These are phyloP conservation scores for Brenthis hecate DNA, from an alignment of 2,888 invertebrate species.

Conservation along the genomic window DNA sequence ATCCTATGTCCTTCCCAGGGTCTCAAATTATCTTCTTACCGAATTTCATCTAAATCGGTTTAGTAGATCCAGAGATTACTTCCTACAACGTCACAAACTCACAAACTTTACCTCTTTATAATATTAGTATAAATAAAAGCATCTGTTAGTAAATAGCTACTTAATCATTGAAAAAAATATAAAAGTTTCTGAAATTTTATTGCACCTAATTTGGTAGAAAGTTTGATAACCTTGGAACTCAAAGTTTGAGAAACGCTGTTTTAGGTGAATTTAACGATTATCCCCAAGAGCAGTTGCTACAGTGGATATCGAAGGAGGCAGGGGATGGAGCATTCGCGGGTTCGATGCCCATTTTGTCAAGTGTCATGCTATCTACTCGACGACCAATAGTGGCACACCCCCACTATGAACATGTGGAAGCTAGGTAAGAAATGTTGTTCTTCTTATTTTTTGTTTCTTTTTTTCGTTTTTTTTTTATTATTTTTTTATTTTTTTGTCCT, in stretches of 20 bases:
- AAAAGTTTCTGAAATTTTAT: no score
- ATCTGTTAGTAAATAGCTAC: no score
- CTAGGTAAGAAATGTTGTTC: conserved; percentile 80
- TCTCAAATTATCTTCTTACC: no score
- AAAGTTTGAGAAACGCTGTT: conserved; percentile 23
- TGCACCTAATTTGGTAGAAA: no score
- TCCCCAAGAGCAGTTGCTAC: conserved; percentile 88
- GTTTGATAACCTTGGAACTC: no score
- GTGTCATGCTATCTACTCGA: conserved; percentile 88
- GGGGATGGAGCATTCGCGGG: conserved; percentile 89
- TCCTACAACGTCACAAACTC: no score
- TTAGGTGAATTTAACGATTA: conserved; percentile 87
- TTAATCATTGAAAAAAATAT: no score
- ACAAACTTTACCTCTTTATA: no score
- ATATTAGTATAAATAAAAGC: no score
- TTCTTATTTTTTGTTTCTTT: neutral
- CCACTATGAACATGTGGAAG: conserved; percentile 90
- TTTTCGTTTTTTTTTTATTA: neutral
- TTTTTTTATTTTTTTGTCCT: conserved; percentile 33
- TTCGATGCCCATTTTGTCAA: conserved; percentile 92
- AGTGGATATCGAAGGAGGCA: conserved; percentile 88
- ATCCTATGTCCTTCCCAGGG: no score
- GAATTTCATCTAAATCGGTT: no score
- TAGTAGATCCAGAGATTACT: no score
- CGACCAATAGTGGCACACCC: conserved; percentile 93